These are phyloP conservation scores for Zhuqinia jingwanae DNA, from an alignment of 2,888 invertebrate species.

Conservation along the genomic window DNA sequence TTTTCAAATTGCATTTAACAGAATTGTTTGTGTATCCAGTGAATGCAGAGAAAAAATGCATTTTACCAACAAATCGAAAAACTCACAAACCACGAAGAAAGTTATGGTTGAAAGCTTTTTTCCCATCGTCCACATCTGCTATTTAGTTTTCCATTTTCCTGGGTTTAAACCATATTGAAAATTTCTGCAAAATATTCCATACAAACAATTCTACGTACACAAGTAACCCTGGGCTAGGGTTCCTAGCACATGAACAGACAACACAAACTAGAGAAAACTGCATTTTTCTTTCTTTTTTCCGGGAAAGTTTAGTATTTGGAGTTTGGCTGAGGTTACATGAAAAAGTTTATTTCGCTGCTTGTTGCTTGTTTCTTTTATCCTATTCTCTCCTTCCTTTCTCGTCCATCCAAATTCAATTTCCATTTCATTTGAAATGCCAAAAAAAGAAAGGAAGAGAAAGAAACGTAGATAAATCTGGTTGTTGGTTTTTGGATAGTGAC, in stretches of 20 bases:
- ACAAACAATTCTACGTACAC: too few species aligned
- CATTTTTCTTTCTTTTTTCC: background rate
- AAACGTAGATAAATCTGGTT: background rate
- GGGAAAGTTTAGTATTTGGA: too few species aligned
- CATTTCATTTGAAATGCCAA: conserved; percentile 38
- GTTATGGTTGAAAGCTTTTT: too few species aligned
- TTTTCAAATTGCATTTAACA: too few species aligned
- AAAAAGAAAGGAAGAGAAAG: background rate
- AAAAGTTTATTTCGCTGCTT: background rate
- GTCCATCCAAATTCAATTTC: conserved; percentile 30
- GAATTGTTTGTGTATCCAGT: too few species aligned
- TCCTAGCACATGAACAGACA: background rate
- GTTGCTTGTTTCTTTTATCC: conserved; percentile 10
- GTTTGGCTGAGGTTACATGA: background rate
- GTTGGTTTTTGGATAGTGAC: conserved; percentile 2
- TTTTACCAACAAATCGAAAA: too few species aligned
- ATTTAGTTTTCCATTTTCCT: too few species aligned
- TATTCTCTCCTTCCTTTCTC: background rate
- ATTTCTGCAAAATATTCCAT: background rate
- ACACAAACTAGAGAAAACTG: background rate
- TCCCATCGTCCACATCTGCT: too few species aligned
- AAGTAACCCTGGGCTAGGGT: too few species aligned
- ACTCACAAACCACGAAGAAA: too few species aligned
- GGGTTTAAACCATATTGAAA: conserved; percentile 6
- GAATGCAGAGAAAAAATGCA: too few species aligned